Base-by-base conservation (phyloP, 2,888 invertebrate genomes). In the Nasonia oneida region DNA sequence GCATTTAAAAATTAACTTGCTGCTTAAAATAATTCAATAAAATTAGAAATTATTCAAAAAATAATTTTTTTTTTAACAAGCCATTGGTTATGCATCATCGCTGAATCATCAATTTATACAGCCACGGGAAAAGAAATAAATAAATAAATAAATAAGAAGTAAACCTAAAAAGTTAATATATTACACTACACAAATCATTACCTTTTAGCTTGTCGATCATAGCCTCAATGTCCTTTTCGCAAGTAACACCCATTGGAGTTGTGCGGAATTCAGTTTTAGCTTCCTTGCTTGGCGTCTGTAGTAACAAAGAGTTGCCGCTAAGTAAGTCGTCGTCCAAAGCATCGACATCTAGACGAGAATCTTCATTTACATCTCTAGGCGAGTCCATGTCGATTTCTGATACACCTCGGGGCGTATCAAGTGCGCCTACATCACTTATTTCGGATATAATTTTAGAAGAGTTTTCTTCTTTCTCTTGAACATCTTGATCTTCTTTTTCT, bases 201-300 rank as follows among this genome's bases (percentile, higher is more conserved):
- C 93, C 93, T 92, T 92, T 91, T 33, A 93, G 87, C 86, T 93
- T 92, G 53, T 92, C 90, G 71, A 93, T 93, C 92, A 92, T 93
- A n/a, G 90, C 89, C 82, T 91, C 91, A 81, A 93, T 92, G 83
- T 93, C 93, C 78, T 92, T 92, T 74, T 93, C 93, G 0, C 93
- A 91, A 5, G 91, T 90, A 4, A 89, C 88, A 64, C 90, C 90
- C 23, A 90, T 89, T 0, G 90, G 87, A 0, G 89, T 85, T 0
- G 90, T 88, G 33, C 90, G 90, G 74, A 91, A 91, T 64, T 92
- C 91, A 12, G 89, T 88, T 78, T 92, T 92, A 3, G 87, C 81
- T 0, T 91, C 89, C 29, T 81, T 86, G 10, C 64, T 42, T n/a
- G 67, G 1, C 18, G 0, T 23, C 33, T 33, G 75, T 6, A 84